Evolutionary conservation across 2,888 invertebrate species (phyloP).

Genomic region (Acrobasis suavella): DNA sequence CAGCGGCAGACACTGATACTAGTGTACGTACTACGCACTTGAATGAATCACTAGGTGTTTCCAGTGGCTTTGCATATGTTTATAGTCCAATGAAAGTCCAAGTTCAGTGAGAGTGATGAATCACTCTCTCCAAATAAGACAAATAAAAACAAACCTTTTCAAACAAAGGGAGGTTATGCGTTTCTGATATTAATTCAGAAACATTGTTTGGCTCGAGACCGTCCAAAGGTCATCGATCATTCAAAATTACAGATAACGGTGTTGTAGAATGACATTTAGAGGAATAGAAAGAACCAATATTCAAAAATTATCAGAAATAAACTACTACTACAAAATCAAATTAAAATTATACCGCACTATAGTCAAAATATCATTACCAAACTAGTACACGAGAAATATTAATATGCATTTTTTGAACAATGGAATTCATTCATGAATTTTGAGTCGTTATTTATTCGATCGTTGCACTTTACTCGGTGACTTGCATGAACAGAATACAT

Average conservation of each 20-base stretch:
- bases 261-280: neutral
- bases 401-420: constrained; percentile 29
- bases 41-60: constrained; percentile 8
- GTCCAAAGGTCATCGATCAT: constrained; percentile 9
- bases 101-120: constrained; percentile 19
- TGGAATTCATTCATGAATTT: constrained; percentile 34
- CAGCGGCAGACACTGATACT: constrained; percentile 9
- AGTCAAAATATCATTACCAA: constrained; percentile 12
- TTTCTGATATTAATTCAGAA: neutral
- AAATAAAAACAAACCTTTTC: constrained; percentile 12
- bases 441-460: constrained; percentile 23
- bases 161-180: constrained; percentile 20
- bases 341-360: neutral
- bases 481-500: constrained; percentile 21
- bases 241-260: neutral
- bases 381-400: constrained; percentile 24
- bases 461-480: constrained; percentile 29
- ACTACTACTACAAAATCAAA: neutral
- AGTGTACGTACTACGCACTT: constrained; percentile 4
- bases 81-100: constrained; percentile 16
- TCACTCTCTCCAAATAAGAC: constrained; percentile 16
- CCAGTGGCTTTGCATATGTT: constrained; percentile 4
- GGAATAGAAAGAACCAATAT: neutral
- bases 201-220: neutral
- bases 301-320: neutral